Evolutionary conservation across 2,113 vertebrate species (phyloP), one percentile per base, ranked within the genome.

Genomic region (Heliornis fulica): DNA sequence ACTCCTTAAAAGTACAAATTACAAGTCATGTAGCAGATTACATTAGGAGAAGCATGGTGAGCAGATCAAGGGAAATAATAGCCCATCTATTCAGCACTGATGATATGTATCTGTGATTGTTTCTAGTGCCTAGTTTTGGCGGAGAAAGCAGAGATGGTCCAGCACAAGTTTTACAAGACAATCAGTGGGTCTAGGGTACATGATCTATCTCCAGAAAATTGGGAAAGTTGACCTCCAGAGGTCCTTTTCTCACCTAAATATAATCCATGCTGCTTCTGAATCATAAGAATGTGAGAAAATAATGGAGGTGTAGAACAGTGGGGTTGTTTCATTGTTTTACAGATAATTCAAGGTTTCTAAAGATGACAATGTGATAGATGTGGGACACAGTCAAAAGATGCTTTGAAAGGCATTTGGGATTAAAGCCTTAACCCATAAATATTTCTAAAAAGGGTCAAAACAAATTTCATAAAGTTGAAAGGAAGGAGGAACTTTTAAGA

Each of bases 131-230:
- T 57, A 20, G 4, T 43, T 71, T 61, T 66, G 17, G 32, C 43
- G 15, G 15, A 78, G 11, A 64, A 85, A 74, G 18, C 19, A 25
- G 14, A 66, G 31, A 36, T 29, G 15, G n/a, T n/a, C 22, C 3
- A 6, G 38, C 25, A 83, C 70, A 50, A 8, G 7, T 2, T 51
- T 12, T 79, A 45, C 26, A 46, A 80, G 50, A 61, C 8, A 34
- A 20, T 34, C 31, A 41, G 26, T 36, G 43, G 14, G 2, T 64
- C 40, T 28, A 41, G 34, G 10, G 31, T 15, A 60, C 4, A 3
- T 9, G 8, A 36, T 18, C 29, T 25, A 41, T 15, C 8, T 53
- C 40, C 36, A n/a, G n/a, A n/a, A n/a, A n/a, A 0, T 17, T 11
- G 22, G 29, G 17, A 28, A 56, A 46, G 41, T 4, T 70, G 40